A percentile compares a stretch with the other conserved stretches of the same genome.
Evolutionary conservation across 2,113 vertebrate genomes (phyloP).

Genomic region (Gnathonemus longibarbis): DNA sequence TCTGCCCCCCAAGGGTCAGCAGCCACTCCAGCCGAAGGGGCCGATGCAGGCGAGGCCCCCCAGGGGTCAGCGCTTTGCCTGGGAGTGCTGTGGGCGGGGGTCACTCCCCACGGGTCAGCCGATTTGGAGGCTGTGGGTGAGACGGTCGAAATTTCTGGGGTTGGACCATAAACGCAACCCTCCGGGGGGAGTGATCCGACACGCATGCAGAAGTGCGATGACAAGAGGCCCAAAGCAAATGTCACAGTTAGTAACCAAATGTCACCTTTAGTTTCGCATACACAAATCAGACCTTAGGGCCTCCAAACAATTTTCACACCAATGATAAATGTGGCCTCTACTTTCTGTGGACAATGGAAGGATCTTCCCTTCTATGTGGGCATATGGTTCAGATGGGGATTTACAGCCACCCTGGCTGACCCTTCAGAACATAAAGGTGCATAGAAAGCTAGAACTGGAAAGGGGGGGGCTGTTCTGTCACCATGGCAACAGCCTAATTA

Average conservation of each 20-base stretch:
- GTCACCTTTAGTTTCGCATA: not conserved
- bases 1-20: conserved; percentile 59
- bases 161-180: not conserved
- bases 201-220: not conserved
- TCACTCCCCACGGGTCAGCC: conserved; percentile 79
- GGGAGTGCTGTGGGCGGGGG: conserved; percentile 59
- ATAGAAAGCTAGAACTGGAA: not conserved
- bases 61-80: conserved; percentile 81
- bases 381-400: not conserved
- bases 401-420: not conserved
- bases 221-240: not conserved
- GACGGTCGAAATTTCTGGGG: not conserved
- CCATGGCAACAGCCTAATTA: not conserved
- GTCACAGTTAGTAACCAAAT: not conserved
- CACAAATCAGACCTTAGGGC: not conserved
- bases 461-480: not conserved
- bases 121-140: conserved; percentile 28
- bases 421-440: not conserved
- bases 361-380: not conserved
- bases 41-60: conserved; percentile 49
- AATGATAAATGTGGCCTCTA: not conserved
- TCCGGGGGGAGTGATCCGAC: not conserved
- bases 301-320: not conserved
- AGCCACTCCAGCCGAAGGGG: conserved; percentile 29
- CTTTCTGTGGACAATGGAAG: not conserved